phyloP scores from a whole-genome alignment of 2,113 vertebrate genomes.

The Panthera tigris region DNA sequence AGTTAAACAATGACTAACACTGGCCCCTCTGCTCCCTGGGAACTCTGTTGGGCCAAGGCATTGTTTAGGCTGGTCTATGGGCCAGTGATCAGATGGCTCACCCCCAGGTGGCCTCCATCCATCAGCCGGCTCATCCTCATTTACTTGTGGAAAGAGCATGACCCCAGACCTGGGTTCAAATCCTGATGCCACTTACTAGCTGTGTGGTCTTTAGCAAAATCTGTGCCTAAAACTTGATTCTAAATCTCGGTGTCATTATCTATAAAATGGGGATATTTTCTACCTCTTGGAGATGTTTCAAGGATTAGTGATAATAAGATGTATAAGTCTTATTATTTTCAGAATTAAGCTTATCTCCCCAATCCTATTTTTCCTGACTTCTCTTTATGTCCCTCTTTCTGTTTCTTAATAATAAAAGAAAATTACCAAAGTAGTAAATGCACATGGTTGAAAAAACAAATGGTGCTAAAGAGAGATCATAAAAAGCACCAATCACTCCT shows the following conservation, averaged over 20 bases:
- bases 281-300: not conserved
- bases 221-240: not conserved
- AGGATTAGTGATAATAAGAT: not conserved
- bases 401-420: not conserved
- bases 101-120: not conserved
- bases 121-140: not conserved
- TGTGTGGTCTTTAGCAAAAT: not conserved
- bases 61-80: slow-evolving; percentile 49
- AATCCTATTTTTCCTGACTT: not conserved
- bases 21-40: not conserved
- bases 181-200: not conserved
- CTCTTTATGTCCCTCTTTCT: not conserved
- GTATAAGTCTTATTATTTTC: not conserved
- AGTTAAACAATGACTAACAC: slow-evolving; percentile 66
- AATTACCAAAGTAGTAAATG: not conserved
- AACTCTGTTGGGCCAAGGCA: not conserved
- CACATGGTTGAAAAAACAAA: not conserved
- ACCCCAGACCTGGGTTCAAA: not conserved
- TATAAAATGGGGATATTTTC: not conserved
- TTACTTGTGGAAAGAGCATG: not conserved
- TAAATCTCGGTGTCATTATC: not conserved
- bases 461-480: not conserved
- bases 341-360: not conserved
- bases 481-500: not conserved
- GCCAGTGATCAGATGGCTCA: not conserved